phyloP scores from a whole-genome alignment of 2,888 invertebrate species.

The Thymelicus sylvestris region DNA sequence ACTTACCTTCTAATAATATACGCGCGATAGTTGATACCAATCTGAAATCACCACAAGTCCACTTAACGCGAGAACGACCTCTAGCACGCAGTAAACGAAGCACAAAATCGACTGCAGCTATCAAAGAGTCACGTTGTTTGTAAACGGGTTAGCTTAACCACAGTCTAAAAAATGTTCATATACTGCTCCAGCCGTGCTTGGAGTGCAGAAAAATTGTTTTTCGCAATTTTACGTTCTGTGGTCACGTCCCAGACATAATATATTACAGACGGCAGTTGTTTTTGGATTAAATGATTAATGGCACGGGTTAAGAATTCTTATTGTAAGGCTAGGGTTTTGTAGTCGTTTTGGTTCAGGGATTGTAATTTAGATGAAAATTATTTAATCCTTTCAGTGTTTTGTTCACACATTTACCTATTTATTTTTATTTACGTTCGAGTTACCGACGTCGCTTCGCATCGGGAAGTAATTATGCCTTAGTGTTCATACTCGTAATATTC shows the following conservation, averaged over 20 bases:
- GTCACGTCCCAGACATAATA: slow-evolving; percentile 34
- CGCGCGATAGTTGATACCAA: background rate
- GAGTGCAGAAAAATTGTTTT: slow-evolving; percentile 39
- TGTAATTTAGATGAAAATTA: too few relatives aligned
- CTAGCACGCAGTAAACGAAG: slow-evolving; percentile 17
- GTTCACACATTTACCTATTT: too few relatives aligned
- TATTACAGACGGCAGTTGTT: slow-evolving; percentile 34
- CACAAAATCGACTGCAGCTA: slow-evolving; percentile 20
- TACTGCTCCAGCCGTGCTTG: slow-evolving; percentile 34
- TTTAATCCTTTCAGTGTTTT: too few relatives aligned
- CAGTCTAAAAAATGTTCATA: slow-evolving; percentile 38
- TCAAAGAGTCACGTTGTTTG: slow-evolving; percentile 35
- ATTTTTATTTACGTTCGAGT: too few relatives aligned
- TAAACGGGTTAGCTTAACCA: slow-evolving; percentile 35
- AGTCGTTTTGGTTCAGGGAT: too few relatives aligned
- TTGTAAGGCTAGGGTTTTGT: background rate
- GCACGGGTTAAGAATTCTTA: slow-evolving; percentile 8
- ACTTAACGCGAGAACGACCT: slow-evolving; percentile 6
- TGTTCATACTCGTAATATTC: too few relatives aligned
- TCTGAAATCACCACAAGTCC: slow-evolving; percentile 3
- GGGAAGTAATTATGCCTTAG: too few relatives aligned
- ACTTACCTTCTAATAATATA: background rate
- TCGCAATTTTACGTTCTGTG: slow-evolving; percentile 36
- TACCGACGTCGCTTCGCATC: too few relatives aligned
- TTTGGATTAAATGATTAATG: slow-evolving; percentile 26